These are phyloP conservation scores for Laticauda colubrina DNA, from an alignment of 2,113 vertebrate species.

Conservation along the genomic window DNA sequence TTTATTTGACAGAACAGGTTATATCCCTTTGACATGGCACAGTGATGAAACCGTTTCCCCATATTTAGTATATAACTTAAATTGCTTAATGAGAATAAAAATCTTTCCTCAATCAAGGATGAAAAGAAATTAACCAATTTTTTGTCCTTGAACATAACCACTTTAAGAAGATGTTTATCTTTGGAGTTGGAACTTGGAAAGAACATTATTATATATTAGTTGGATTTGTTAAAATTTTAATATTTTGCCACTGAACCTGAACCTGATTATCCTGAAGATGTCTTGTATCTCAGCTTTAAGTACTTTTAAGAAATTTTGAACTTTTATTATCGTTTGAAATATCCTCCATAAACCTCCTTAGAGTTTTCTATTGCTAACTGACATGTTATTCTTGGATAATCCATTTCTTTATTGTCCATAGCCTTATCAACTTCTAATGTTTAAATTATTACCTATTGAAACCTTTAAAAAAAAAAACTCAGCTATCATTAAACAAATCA, in stretches of 20 bases:
- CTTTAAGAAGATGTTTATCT: not conserved
- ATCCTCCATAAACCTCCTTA: not conserved
- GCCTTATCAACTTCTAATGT: not conserved
- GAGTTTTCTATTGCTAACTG: not conserved
- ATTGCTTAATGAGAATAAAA: conserved; percentile 15
- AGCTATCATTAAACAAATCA: not conserved
- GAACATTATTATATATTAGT: not conserved
- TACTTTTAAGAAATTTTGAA: not conserved
- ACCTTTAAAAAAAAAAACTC: not conserved
- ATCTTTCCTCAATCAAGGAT: not conserved
- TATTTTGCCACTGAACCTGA: not conserved
- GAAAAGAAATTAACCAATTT: not conserved
- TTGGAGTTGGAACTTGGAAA: not conserved
- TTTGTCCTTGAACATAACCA: not conserved
- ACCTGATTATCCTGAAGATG: not conserved
- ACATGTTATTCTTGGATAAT: not conserved
- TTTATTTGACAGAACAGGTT: conserved; percentile 26
- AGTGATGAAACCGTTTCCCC: not conserved
- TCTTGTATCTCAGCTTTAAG: not conserved
- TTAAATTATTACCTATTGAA: not conserved
- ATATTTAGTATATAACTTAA: not conserved
- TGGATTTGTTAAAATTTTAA: not conserved
- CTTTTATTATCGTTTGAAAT: not conserved
- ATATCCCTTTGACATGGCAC: conserved; percentile 2
- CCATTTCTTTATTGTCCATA: not conserved